Base-by-base conservation (phyloP, 2,113 vertebrate genomes). In the Isurus oxyrinchus region DNA sequence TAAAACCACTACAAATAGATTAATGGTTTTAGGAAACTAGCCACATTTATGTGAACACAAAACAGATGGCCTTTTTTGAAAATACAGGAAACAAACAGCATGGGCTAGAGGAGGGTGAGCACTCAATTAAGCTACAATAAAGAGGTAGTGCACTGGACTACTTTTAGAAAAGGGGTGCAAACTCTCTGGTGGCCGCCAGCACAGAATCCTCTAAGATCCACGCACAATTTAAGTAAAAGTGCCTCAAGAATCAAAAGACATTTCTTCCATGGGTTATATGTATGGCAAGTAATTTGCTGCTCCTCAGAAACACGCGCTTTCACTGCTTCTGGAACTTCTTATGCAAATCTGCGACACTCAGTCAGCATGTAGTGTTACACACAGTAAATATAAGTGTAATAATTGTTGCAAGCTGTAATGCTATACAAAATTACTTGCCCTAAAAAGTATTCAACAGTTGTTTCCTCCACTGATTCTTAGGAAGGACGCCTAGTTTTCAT, bases 1-100 rank as follows among this genome's bases (percentile, higher is more conserved):
- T 53, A 53, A 95, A 95, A 95, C 67, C 40, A 76, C 94, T 95
- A 95, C 55, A 95, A 76, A 95, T 76, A 95, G 67, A 95, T 95
- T 49, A 55, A 95, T 72, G 44, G 94, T 66, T 31, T 95, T 69
- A 76, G 94, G 67, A 95, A 95, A 95, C 63, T 49, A 66, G 35
- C 23, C 94, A 44, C n/a, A 49, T 49, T 95, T 49, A 14, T 53
- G 27, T 55, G 66, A 95, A 72, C 49, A 55, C 44, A 72, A 69
- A 95, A 95, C 94, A 95, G 49, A 72, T 95, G 66, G 67, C 67
- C 44, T 7, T 72, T 95, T 53, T 31, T 40, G 4, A n/a, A n/a
- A n/a, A 10, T 3, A 72, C 55, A 16, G 67, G 16, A 25, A 95
- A 49, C 8, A 53, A 95, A 95, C 49, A 95, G 35, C 11, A 16